A percentile compares a stretch with the other conserved stretches of the same genome.
These are phyloP conservation scores for Cheilosia urbana DNA, from an alignment of 2,888 invertebrate genomes.

Conservation along the genomic window DNA sequence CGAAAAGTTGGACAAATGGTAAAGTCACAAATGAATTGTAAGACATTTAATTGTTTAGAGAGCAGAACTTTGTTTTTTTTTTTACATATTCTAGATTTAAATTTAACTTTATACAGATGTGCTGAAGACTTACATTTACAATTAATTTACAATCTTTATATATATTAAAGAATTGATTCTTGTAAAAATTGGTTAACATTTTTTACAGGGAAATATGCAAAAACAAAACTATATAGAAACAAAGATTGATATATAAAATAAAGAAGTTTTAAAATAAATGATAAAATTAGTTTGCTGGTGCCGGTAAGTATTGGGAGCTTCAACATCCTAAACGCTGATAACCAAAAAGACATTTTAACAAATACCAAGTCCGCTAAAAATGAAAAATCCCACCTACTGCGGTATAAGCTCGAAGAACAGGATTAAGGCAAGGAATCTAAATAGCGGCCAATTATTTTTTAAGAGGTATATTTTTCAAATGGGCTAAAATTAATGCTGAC, in stretches of 20 bases:
- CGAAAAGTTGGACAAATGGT: neutral
- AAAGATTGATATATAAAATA: constrained; percentile 36
- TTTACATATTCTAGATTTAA: constrained; percentile 11
- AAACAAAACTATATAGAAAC: constrained; percentile 12
- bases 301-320: too few species aligned
- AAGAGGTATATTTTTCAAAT: too few species aligned
- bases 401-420: too few species aligned
- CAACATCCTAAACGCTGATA: too few species aligned
- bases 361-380: too few species aligned
- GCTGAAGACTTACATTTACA: constrained; percentile 43
- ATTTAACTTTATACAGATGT: constrained; percentile 26
- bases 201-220: constrained; percentile 49
- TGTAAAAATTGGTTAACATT: constrained; percentile 70
- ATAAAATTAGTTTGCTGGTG: neutral
- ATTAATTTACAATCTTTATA: constrained; percentile 32
- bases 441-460: too few species aligned
- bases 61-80: neutral
- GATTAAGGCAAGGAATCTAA: too few species aligned
- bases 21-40: constrained; percentile 44
- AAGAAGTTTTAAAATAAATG: constrained; percentile 39
- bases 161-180: constrained; percentile 32
- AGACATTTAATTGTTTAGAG: neutral
- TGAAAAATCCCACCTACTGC: too few species aligned
- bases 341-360: too few species aligned
- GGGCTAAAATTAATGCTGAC: too few species aligned